These are phyloP conservation scores for human DNA, from an alignment of 2,113 vertebrate species.

Conservation along the genomic window DNA sequence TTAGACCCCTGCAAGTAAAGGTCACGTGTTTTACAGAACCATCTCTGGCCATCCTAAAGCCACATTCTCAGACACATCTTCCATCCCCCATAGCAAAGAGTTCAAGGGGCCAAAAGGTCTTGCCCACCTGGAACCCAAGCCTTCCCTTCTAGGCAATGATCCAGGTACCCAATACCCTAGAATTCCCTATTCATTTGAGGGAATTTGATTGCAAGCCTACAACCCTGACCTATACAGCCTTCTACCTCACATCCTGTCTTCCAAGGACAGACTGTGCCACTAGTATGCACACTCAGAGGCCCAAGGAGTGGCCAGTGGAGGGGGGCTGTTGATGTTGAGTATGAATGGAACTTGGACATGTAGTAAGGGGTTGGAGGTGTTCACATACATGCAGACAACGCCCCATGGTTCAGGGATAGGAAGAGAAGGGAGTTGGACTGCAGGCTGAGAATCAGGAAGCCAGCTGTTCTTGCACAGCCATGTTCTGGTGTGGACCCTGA, in stretches of 20 bases:
- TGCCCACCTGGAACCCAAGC: neutral
- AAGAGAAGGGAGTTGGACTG: neutral
- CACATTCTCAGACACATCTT: neutral
- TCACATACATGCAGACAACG: neutral
- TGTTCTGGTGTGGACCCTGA: neutral
- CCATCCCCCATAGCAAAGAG: neutral
- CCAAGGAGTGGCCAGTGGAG: too few relatives aligned
- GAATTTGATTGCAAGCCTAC: neutral
- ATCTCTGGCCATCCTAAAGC: neutral
- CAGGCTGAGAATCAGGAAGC: neutral
- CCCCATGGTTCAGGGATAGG: neutral
- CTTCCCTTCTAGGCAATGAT: neutral
- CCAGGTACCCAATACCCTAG: neutral
- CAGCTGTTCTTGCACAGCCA: neutral
- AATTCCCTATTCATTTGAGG: neutral
- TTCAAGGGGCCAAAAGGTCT: neutral
- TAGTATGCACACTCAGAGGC: neutral
- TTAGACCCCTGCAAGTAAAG: neutral
- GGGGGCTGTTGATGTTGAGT: too few relatives aligned
- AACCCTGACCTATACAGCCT: neutral
- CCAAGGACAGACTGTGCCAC: neutral
- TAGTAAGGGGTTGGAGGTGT: neutral
- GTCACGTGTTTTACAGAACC: neutral
- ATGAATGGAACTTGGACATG: neutral
- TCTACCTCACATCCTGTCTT: neutral